Evolutionary conservation across 1,140 invertebrate species (phyloP).

Genomic region (Tribolium castaneum): DNA sequence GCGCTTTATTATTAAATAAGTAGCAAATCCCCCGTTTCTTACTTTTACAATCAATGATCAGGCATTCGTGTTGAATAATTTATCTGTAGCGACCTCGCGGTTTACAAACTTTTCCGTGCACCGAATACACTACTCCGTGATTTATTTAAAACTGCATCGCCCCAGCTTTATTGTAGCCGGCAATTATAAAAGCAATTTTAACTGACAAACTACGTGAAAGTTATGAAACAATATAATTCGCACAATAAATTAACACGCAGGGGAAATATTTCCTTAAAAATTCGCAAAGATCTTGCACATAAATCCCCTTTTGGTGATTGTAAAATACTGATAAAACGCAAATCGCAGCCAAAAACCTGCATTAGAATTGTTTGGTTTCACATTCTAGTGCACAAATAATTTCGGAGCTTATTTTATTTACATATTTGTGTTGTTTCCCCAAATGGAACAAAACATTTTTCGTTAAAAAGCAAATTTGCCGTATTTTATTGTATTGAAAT

Average conservation of each 20-base stretch:
- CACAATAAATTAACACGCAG: conserved; percentile 17
- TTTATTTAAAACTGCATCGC: conserved; percentile 24
- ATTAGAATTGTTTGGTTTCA: too few relatives aligned
- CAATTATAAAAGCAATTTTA: conserved; percentile 32
- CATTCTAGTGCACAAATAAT: too few relatives aligned
- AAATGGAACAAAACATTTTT: too few relatives aligned
- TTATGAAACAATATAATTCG: conserved; percentile 21
- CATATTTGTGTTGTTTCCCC: too few relatives aligned
- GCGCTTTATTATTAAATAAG: not conserved
- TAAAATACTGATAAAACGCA: too few relatives aligned
- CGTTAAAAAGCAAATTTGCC: too few relatives aligned
- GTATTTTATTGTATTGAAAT: too few relatives aligned
- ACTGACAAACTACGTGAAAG: conserved; percentile 27
- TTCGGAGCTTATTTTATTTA: too few relatives aligned
- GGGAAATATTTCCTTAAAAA: not conserved
- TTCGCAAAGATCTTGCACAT: too few relatives aligned
- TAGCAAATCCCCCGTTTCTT: not conserved
- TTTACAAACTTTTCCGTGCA: conserved; percentile 1
- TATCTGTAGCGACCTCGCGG: not conserved
- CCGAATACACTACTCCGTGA: conserved; percentile 3
- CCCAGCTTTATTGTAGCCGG: not conserved
- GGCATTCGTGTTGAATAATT: not conserved
- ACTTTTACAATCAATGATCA: not conserved
- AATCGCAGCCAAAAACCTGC: too few relatives aligned
- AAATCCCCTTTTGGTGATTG: too few relatives aligned